Conservation (phyloP, 2,113 vertebrate species). For the Rousettus leschenaultii region DNA sequence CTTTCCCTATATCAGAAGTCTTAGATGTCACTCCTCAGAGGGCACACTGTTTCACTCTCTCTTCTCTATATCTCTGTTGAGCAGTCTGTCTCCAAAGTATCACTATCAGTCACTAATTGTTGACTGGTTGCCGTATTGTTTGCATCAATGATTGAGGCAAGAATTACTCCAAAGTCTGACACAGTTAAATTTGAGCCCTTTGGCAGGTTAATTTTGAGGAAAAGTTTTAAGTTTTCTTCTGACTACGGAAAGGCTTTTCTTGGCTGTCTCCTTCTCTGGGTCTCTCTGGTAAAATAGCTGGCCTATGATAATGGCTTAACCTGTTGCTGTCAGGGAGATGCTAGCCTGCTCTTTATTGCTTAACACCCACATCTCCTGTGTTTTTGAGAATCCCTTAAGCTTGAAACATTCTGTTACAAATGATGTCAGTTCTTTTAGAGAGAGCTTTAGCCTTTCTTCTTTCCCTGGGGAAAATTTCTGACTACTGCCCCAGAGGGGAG, state of each 20-base stretch:
- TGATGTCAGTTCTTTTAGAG: neutral
- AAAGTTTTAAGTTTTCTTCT: neutral
- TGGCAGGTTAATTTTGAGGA: neutral
- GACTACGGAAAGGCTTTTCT: neutral
- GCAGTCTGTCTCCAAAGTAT: neutral
- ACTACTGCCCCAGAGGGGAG: neutral
- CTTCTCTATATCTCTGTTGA: neutral
- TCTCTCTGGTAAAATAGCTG: neutral
- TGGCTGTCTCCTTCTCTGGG: neutral
- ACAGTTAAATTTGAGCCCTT: neutral
- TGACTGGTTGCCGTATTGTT: neutral
- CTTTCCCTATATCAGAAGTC: neutral
- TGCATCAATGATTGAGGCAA: neutral
- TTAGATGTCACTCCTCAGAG: neutral
- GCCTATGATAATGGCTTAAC: fast-evolving
- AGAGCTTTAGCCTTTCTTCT: neutral
- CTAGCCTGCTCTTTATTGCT: neutral
- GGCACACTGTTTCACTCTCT: neutral
- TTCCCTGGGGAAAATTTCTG: neutral
- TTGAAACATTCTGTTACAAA: neutral
- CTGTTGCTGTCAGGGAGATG: neutral
- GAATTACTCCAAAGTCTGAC: neutral
- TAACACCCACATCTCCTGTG: neutral
- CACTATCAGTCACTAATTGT: neutral
- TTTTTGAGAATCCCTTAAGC: neutral